Evolutionary conservation across 2,113 vertebrate species (phyloP), one percentile per base, ranked within the genome.

Genomic region (Menidia beryllina): DNA sequence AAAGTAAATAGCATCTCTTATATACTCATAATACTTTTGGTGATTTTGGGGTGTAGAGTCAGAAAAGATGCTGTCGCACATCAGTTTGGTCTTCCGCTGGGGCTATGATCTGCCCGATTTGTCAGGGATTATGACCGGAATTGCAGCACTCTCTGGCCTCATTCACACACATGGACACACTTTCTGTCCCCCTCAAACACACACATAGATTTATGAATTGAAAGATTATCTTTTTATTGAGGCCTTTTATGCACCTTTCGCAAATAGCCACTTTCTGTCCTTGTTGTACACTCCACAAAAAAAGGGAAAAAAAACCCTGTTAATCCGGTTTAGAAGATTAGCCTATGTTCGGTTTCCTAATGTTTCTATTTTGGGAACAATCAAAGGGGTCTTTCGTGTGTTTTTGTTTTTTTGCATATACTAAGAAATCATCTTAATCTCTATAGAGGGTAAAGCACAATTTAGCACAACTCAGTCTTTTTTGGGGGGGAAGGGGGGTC

Each of bases 61-160:
- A 75, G 83, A 81, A 34, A 70, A 51, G 63, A 80, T 60, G 69
- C 78, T 68, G 70, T 88, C 81, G 41, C 21, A 73, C 82, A 81
- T 59, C 79, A 4, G 55, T 69, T 83, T 84, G 71, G 81, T 87
- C 66, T 69, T 53, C 67, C 55, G 47, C 41, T 5, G n/a, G 61
- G 48, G 41, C 81, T 80, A 72, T 74, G 60, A 83, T 80, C 69
- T 78, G 52, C 26, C 57, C 69, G 88, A 86, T 88, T 86, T 84
- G 61, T 71, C 4, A 30, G 52, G 74, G 81, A 88, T 89, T 82
- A 87, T 52, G 19, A 68, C 53, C 65, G 45, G 64, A 72, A 77
- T 80, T 59, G 25, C 60, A 65, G 63, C 62, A 25, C 66, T 15
- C 19, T 55, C 50, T 19, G 2, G 20, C 56, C 70, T 10, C 5